These are phyloP conservation scores for Indri indri DNA, from an alignment of 2,113 vertebrate genomes.

Conservation along the genomic window DNA sequence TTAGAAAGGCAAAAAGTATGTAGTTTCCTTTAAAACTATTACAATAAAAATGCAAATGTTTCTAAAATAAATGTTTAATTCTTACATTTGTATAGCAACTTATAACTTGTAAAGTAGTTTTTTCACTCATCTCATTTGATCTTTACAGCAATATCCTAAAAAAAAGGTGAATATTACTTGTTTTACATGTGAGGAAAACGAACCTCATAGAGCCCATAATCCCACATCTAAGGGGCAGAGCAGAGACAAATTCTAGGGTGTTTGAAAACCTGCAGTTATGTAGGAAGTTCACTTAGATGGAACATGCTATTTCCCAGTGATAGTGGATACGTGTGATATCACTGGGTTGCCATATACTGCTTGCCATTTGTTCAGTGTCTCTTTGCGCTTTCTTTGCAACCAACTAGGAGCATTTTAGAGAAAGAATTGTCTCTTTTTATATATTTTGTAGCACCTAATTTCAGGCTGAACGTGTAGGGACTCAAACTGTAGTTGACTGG, in stretches of 20 bases:
- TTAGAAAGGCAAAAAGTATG: not conserved
- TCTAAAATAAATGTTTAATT: not conserved
- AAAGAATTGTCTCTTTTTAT: not conserved
- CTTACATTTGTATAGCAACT: not conserved
- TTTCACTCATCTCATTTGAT: not conserved
- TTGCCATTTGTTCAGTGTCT: not conserved
- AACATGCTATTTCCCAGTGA: not conserved
- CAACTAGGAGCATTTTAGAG: not conserved
- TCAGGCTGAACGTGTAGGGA: not conserved
- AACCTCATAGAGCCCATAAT: not conserved
- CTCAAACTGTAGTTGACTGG: not conserved
- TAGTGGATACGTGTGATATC: not conserved
- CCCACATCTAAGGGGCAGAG: not conserved
- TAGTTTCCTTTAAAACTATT: not conserved
- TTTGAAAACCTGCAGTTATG: not conserved
- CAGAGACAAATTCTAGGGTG: not conserved
- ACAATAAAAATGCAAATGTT: not conserved
- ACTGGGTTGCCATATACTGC: not conserved
- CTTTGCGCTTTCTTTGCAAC: not conserved
- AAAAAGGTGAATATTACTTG: not conserved
- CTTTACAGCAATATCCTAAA: not conserved
- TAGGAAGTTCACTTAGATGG: not conserved
- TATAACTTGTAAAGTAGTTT: not conserved
- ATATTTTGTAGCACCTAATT: not conserved
- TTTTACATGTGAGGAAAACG: not conserved